These are phyloP conservation scores for Nothobranchius kuhntae DNA, from an alignment of 2,113 vertebrate species.

Conservation along the genomic window DNA sequence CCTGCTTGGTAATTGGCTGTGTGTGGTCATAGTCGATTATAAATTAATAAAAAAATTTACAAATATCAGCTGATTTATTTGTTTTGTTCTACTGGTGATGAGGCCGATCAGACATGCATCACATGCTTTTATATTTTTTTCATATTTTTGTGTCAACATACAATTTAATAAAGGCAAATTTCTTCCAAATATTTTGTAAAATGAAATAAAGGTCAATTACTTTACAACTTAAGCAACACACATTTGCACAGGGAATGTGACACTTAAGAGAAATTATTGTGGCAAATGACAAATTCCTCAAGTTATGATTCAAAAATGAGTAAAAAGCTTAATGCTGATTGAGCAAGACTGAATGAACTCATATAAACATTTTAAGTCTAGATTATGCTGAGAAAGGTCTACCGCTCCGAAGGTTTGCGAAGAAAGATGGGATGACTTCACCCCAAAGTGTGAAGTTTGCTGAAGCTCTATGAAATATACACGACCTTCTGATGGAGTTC, in stretches of 20 bases:
- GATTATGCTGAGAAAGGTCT: slow-evolving; percentile 47
- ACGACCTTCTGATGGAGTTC: slow-evolving; percentile 40
- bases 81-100: no score
- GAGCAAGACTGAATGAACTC: slow-evolving; percentile 41
- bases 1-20: no score
- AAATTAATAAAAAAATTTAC: no score
- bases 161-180: no score
- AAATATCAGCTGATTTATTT: no score
- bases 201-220: no score
- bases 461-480: slow-evolving; percentile 52
- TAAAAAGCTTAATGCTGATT: slow-evolving; percentile 39
- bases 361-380: slow-evolving; percentile 60
- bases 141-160: no score
- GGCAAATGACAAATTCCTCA: slow-evolving; percentile 43
- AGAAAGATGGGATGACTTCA: slow-evolving; percentile 31
- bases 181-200: no score
- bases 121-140: no score
- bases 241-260: slow-evolving; percentile 20
- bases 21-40: no score
- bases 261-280: slow-evolving; percentile 31
- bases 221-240: no score
- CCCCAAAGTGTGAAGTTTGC: slow-evolving; percentile 28
- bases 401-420: slow-evolving; percentile 28
- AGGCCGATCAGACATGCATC: no score
- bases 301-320: slow-evolving; percentile 43